Evolutionary conservation across 2,797 vertebrate species (phyloP), one percentile per base, ranked within the genome.

Genomic region (Pseudomugil tenellus): DNA sequence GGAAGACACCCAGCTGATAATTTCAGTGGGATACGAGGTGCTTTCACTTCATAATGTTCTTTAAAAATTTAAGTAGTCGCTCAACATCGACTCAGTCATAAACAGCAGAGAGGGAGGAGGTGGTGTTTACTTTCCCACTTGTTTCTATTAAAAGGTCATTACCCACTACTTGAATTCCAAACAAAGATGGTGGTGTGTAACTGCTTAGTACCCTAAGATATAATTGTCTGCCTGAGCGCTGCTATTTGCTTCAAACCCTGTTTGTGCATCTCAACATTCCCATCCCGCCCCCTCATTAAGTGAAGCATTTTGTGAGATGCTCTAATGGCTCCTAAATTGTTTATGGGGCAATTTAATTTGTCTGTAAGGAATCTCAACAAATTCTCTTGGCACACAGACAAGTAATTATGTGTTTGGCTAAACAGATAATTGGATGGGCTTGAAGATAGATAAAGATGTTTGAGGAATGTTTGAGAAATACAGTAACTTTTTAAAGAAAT

Each of bases 261-360:
- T 70, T 79, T 75, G 59, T 70, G 67, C 77, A 43, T 79, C 66
- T 65, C 63, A 72, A 77, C 74, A 70, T 53, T 74, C 75, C 82
- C 73, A 72, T 69, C 78, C 83, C 70, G 49, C 84, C 86, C 76
- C 74, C 84, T 89, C 85, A 83, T 92, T 92, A 87, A 90, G 78
- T 58, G 56, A 91, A 85, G 88, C 72, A 85, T 88, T 91, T 86
- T 83, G 86, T 56, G 80, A 79, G 87, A 87, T 79, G 86, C 87
- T 87, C 87, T 90, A 90, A 92, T 90, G 85, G 87, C 83, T 90
- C 60, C 86, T 89, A 89, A 90, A 91, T 91, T 87, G 91, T 93
- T 93, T 89, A 91, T 90, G 85, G 84, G 86, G 76, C 80, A 79
- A 87, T 92, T 92, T 91, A 88, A 89, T 91, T 85, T 86, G 84